Conservation (phyloP, 2,888 invertebrate species). For the Morpho helenor region DNA sequence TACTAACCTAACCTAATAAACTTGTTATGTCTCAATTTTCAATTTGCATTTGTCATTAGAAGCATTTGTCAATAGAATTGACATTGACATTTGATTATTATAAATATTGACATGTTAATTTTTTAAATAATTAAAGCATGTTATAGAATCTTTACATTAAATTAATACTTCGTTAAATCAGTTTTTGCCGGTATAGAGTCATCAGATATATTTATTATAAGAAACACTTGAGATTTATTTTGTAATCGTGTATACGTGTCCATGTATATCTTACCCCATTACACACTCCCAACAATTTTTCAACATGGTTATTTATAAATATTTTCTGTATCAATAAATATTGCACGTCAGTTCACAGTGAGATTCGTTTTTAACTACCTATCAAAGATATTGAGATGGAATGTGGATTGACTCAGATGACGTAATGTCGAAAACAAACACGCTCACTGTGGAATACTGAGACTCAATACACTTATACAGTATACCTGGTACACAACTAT, state of each 20-base stretch:
- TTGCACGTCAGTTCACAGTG: conserved; percentile 30
- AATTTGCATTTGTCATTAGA: conserved; percentile 14
- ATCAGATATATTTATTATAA: too few relatives aligned
- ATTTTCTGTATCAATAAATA: neutral
- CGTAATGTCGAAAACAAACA: conserved; percentile 71
- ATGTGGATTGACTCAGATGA: conserved; percentile 43
- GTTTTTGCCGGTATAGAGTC: too few relatives aligned
- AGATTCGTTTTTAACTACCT: conserved; percentile 31
- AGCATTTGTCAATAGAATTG: conserved; percentile 20
- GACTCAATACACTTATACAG: conserved; percentile 16
- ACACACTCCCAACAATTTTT: conserved; percentile 70
- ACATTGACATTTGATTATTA: conserved; percentile 30
- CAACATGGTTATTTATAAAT: conserved; percentile 50
- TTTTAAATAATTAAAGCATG: too few relatives aligned
- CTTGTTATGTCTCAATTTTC: conserved; percentile 4
- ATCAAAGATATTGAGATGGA: conserved; percentile 35
- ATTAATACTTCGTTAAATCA: too few relatives aligned
- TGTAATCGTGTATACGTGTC: neutral
- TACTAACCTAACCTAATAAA: conserved; percentile 4
- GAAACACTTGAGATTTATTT: too few relatives aligned
- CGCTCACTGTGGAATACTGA: conserved; percentile 32
- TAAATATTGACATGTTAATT: neutral
- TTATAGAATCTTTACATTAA: too few relatives aligned
- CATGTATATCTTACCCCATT: conserved; percentile 49
- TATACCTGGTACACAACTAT: conserved; percentile 32